Base-by-base conservation (phyloP, 1,140 invertebrate species). In the Drosophila saltans region DNA sequence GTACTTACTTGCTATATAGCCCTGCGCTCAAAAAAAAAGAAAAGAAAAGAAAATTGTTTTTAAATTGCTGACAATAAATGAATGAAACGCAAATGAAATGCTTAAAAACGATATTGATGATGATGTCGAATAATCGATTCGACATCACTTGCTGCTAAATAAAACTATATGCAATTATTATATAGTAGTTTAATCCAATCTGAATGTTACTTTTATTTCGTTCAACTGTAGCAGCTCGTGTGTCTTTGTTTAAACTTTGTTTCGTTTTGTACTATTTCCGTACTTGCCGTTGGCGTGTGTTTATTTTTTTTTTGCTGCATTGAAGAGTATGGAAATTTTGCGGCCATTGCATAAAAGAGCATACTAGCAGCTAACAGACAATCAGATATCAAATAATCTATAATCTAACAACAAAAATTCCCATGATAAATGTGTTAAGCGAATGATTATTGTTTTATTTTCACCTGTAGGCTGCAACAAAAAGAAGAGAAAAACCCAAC, bases 341-440 rank as follows among this genome's bases (percentile, higher is more conserved):
- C 33, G 30, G 4, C 40, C 59, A 36, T 36, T 36, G 33, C 33
- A 36, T 36, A 6, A 36, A 1, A 36, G 3, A 36, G 33, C 33
- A 36, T 80, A 78, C 67, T 83, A 78, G 83, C 83, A 88, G 84
- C 80, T 83, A 80, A 84, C 84, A 89, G 84, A 88, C 84, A 88
- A 88, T 88, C 84, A 88, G 77, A 84, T 74, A 71, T 89, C 74
- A 83, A 86, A 86, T 56, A 59, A 69, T 78, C 66, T 78, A 59
- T 57, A 57, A 30, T 66, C 62, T 36, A 72, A 45, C 16, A 33
- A 55, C 28, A 30, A 30, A 36, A 36, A 52, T 16, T 40, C 55
- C 28, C 41, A 63, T 63, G 48, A 61, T 11, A 43, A 66, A 72
- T 55, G 56, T 40, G 45, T 52, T 24, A 33, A 48, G 11, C 57